phyloP scores from a whole-genome alignment of 2,888 invertebrate species.

The Ectemnius cavifrons region DNA sequence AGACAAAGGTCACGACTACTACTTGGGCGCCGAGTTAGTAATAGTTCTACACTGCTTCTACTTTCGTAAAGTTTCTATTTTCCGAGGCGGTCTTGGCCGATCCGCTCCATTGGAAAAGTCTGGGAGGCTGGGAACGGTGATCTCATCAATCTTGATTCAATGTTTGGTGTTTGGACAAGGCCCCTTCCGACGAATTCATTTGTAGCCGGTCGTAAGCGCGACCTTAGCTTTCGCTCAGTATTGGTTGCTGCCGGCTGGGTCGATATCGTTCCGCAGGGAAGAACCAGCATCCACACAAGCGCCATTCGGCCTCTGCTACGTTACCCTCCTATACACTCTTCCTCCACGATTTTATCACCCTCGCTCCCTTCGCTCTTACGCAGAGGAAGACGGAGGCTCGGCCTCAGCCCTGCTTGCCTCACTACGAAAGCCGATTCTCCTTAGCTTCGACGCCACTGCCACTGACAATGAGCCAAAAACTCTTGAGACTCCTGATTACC shows the following conservation, averaged over 20 bases:
- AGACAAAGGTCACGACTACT: not conserved
- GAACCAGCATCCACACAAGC: conserved; percentile 60
- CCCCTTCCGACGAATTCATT: conserved; percentile 32
- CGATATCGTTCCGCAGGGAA: conserved; percentile 66
- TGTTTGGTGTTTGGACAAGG: conserved; percentile 19
- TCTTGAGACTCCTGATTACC: too few species aligned
- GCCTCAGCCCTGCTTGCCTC: conserved; percentile 33
- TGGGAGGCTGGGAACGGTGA: too few species aligned
- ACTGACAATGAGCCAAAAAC: not conserved
- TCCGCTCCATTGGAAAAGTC: not conserved
- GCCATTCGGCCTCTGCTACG: conserved; percentile 52
- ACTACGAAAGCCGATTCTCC: not conserved
- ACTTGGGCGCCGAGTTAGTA: too few species aligned
- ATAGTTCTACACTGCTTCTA: too few species aligned
- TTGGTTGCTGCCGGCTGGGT: conserved; percentile 63
- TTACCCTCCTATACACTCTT: conserved; percentile 29
- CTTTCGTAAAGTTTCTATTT: too few species aligned
- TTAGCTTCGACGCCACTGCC: not conserved
- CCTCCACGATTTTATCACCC: conserved; percentile 12
- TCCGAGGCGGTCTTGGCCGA: not conserved
- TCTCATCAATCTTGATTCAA: too few species aligned
- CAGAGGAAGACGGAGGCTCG: conserved; percentile 26
- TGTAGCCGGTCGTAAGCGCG: conserved; percentile 59
- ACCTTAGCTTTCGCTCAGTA: conserved; percentile 64
- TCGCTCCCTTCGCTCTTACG: conserved; percentile 25